Percentiles rank a stretch among this genome's conserved stretches.
phyloP scores from a whole-genome alignment of 2,888 invertebrate species.

The Cataglyphis rosenhaueri region DNA sequence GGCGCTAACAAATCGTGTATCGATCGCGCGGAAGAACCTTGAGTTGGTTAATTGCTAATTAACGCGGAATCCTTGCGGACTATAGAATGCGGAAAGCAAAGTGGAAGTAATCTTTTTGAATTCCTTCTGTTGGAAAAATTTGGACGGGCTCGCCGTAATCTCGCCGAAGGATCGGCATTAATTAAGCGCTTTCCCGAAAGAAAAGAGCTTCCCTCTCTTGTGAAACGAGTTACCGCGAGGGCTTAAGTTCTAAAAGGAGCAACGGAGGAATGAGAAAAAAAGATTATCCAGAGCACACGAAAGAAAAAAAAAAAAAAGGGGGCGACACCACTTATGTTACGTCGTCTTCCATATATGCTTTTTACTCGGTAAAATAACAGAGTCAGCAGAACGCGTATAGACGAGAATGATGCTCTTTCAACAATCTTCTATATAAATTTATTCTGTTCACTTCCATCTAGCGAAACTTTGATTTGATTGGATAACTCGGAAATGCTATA shows the following conservation, averaged over 20 bases:
- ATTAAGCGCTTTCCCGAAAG: conserved; percentile 80
- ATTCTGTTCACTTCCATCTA: background rate
- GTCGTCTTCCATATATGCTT: background rate
- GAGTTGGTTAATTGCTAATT: conserved; percentile 41
- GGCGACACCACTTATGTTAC: background rate
- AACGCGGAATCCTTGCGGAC: conserved; percentile 1
- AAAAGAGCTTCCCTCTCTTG: conserved; percentile 64
- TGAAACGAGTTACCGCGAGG: conserved; percentile 34
- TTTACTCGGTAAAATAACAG: background rate
- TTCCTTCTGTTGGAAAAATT: conserved; percentile 27
- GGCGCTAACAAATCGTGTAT: conserved; percentile 11
- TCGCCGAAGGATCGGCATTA: conserved; percentile 77
- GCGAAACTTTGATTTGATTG: conserved; percentile 22
- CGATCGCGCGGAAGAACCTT: background rate
- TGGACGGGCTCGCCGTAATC: conserved; percentile 69
- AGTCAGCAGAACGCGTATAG: background rate
- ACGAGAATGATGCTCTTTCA: conserved; percentile 4
- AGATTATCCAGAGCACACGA: conserved; percentile 27
- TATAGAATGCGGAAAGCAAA: background rate
- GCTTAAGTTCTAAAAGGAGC: conserved; percentile 42
- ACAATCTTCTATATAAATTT: conserved; percentile 21
- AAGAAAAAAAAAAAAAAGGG: conserved; percentile 1
- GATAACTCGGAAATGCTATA: conserved; percentile 31
- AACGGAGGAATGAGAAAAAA: conserved; percentile 48
- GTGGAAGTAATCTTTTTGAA: conserved; percentile 41